Evolutionary conservation across 2,113 vertebrate species (phyloP).

Genomic region (Cinclus mexicanus): DNA sequence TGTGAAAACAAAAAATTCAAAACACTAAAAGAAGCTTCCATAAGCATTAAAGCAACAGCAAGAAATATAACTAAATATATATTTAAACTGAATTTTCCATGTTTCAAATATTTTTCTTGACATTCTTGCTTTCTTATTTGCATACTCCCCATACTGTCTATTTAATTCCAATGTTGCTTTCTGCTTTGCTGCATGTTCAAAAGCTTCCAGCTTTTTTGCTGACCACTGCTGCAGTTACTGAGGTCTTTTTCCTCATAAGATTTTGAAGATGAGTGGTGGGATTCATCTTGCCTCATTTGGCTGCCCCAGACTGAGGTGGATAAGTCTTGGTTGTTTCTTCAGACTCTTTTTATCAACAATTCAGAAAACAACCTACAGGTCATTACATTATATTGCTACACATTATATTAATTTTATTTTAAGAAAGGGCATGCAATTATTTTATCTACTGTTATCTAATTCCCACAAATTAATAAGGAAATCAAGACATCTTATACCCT

Average conservation of each 20-base stretch:
- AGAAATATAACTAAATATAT: not conserved
- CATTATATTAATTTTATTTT: not conserved
- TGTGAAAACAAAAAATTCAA: not conserved
- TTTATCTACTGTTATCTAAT: not conserved
- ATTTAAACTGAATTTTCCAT: not conserved
- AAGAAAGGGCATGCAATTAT: not conserved
- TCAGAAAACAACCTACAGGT: not conserved
- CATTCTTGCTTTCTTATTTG: not conserved
- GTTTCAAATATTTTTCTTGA: not conserved
- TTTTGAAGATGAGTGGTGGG: not conserved
- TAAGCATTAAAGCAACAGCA: rapidly evolving
- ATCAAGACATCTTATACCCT: not conserved
- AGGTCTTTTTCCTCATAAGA: not conserved
- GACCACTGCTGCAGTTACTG: not conserved
- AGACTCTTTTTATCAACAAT: not conserved
- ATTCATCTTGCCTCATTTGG: not conserved
- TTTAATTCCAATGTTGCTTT: not conserved
- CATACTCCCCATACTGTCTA: not conserved
- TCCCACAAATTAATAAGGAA: not conserved
- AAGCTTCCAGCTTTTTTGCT: not conserved
- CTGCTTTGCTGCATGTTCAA: not conserved
- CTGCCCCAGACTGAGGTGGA: not conserved
- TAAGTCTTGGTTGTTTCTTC: not conserved
- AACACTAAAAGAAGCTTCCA: not conserved
- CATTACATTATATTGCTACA: not conserved